A percentile compares a stretch with the other conserved stretches of the same genome.
phyloP scores from a whole-genome alignment of 2,888 invertebrate genomes.

The Meganola albula region DNA sequence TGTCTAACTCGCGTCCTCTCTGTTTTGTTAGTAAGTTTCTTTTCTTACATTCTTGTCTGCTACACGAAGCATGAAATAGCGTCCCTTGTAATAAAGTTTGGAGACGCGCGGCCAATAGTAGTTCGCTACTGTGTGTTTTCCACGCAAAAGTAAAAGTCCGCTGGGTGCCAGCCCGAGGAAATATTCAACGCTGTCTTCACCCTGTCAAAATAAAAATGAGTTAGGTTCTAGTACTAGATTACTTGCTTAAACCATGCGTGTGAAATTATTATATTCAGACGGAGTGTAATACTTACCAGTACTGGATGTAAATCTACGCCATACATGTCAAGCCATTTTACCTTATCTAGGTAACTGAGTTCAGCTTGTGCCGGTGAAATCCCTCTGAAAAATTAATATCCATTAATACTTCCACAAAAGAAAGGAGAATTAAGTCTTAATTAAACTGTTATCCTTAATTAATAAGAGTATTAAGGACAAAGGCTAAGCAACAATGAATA shows the following conservation, averaged over 20 bases:
- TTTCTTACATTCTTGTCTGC: conserved; percentile 95
- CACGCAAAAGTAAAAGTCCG: conserved; percentile 94
- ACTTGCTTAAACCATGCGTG: no score
- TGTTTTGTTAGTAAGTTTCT: conserved; percentile 28
- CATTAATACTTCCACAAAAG: conserved; percentile 21
- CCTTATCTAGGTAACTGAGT: conserved; percentile 96
- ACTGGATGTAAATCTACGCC: conserved; percentile 98
- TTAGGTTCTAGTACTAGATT: conserved; percentile 4
- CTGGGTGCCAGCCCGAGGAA: conserved; percentile 97
- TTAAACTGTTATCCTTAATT: conserved; percentile 51
- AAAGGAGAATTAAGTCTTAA: conserved; percentile 34
- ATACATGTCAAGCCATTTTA: conserved; percentile 99
- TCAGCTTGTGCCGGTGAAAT: conserved; percentile 95
- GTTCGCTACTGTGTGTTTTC: conserved; percentile 97
- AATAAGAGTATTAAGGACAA: conserved; percentile 43
- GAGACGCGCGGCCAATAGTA: conserved; percentile 99
- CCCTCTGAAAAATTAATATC: conserved; percentile 78
- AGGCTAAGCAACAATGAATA: conserved; percentile 52
- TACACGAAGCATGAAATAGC: conserved; percentile 97
- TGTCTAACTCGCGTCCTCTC: conserved; percentile 21
- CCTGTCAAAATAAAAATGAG: conserved; percentile 78
- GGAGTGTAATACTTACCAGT: conserved; percentile 85
- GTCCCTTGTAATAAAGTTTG: conserved; percentile 97
- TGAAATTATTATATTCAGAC: no score
- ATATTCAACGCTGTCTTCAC: conserved; percentile 97